Conservation (phyloP, 2,113 vertebrate genomes). For the Clarias magur region DNA sequence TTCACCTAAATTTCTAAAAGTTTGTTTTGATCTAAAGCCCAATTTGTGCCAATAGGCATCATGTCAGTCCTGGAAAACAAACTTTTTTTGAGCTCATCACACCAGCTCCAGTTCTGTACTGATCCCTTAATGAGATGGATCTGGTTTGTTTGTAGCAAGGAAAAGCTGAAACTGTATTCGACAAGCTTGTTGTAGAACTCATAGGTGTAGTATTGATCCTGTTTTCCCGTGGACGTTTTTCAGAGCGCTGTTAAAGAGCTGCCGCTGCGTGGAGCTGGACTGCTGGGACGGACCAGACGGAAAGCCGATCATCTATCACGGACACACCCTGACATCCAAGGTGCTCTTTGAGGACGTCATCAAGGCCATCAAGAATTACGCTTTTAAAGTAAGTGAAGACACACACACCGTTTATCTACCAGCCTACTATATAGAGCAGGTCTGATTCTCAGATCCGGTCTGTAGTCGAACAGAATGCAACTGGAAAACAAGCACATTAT, state of each 20-base stretch:
- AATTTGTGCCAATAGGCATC: neutral
- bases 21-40: no score
- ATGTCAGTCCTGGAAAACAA: neutral
- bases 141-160: neutral
- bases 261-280: conserved; percentile 94
- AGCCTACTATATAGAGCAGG: neutral
- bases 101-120: neutral
- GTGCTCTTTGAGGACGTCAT: conserved; percentile 91
- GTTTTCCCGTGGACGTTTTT: neutral
- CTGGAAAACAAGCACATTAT: neutral
- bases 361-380: conserved; percentile 87
- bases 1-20: neutral
- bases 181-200: neutral
- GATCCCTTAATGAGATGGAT: neutral
- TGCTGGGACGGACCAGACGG: conserved; percentile 90
- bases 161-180: neutral
- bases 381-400: conserved; percentile 84
- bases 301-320: conserved; percentile 92
- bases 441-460: neutral
- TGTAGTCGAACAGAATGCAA: neutral
- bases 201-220: neutral
- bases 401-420: neutral
- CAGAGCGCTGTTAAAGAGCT: conserved; percentile 92
- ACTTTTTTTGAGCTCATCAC: neutral
- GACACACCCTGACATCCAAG: conserved; percentile 95